A percentile compares a stretch with the other conserved stretches of the same genome.
Evolutionary conservation across 1,140 invertebrate genomes (phyloP).

Genomic region (Euwallacea similis): DNA sequence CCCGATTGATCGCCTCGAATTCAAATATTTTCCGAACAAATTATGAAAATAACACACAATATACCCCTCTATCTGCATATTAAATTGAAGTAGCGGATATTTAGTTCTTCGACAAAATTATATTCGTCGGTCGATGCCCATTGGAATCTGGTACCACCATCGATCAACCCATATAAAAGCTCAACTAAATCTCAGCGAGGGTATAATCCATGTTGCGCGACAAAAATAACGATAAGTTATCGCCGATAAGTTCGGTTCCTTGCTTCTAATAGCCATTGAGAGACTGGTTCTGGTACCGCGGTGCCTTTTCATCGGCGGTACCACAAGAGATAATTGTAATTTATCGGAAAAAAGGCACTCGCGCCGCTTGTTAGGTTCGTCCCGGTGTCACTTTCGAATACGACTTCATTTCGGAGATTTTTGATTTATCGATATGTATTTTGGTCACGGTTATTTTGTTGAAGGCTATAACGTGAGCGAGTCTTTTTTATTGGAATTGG

Average conservation of each 20-base stretch:
- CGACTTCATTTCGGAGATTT: conserved; percentile 30
- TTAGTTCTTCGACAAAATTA: neutral
- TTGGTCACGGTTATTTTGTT: conserved; percentile 13
- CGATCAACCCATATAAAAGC: conserved; percentile 19
- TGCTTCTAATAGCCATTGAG: conserved; percentile 24
- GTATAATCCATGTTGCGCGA: conserved; percentile 27
- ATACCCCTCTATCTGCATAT: neutral
- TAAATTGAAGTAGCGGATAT: neutral
- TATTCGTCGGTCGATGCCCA: too few relatives aligned
- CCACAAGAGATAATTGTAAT: conserved; percentile 48
- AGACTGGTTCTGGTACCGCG: conserved; percentile 22
- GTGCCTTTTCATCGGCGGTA: conserved; percentile 25
- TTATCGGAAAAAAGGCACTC: conserved; percentile 44
- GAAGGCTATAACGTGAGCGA: too few relatives aligned
- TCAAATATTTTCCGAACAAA: conserved; percentile 19
- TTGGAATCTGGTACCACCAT: neutral
- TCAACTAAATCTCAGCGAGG: conserved; percentile 16
- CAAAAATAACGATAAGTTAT: conserved; percentile 32
- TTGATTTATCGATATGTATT: conserved; percentile 24
- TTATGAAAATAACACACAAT: conserved; percentile 19
- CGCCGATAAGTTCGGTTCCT: conserved; percentile 24
- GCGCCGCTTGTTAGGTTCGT: conserved; percentile 30
- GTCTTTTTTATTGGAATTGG: too few relatives aligned
- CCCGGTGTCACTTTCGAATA: conserved; percentile 31
- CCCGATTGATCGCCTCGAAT: conserved; percentile 14